phyloP scores from a whole-genome alignment of 2,888 invertebrate genomes.

The Torymus aiolomorphi region DNA sequence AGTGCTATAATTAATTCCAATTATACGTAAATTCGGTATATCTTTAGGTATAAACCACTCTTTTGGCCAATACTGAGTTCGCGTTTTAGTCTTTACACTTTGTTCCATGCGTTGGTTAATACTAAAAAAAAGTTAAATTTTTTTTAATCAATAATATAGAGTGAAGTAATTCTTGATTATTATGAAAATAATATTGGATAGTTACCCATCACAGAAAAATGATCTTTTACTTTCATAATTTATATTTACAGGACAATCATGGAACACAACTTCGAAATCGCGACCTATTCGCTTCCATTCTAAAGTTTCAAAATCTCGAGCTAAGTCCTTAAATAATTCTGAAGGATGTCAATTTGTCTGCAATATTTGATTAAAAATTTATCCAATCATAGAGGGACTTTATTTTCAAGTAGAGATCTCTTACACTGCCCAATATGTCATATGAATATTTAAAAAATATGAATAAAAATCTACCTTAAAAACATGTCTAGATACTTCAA shows the following conservation, averaged over 20 bases:
- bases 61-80: slow-evolving; percentile 93
- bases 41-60: slow-evolving; percentile 95
- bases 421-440: no score
- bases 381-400: no score
- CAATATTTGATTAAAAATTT: no score
- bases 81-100: slow-evolving; percentile 66
- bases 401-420: no score
- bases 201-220: slow-evolving; percentile 77
- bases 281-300: slow-evolving; percentile 79
- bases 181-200: not conserved
- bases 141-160: not conserved
- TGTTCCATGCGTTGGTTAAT: slow-evolving; percentile 65
- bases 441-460: no score
- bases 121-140: slow-evolving; percentile 57
- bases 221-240: slow-evolving; percentile 74
- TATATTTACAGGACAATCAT: slow-evolving; percentile 81
- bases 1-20: slow-evolving; percentile 93
- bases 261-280: slow-evolving; percentile 81
- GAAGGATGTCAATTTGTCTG: slow-evolving; percentile 67
- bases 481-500: slow-evolving; percentile 88
- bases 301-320: slow-evolving; percentile 77
- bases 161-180: no score
- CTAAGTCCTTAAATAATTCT: slow-evolving; percentile 77
- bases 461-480: slow-evolving; percentile 81
- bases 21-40: slow-evolving; percentile 83